A percentile compares a stretch with the other conserved stretches of the same genome.
Evolutionary conservation across 2,113 vertebrate genomes (phyloP).

Genomic region (Crotalus tigris): DNA sequence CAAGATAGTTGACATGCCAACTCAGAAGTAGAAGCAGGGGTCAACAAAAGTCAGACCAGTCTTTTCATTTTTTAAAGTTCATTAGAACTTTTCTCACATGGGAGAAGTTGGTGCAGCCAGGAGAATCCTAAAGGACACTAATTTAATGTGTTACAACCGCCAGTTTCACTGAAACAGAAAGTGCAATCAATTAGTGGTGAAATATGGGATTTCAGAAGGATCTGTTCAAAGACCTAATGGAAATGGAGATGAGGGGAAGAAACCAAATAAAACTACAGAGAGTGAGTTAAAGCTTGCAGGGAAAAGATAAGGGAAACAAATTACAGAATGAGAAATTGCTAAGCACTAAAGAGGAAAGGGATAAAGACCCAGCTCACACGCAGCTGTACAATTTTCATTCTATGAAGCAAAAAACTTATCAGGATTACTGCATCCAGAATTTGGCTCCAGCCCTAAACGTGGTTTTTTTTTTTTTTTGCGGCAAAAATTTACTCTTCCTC

Average conservation of each 20-base stretch:
- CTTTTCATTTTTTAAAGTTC: background rate
- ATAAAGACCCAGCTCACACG: background rate
- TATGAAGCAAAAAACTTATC: conserved; percentile 20
- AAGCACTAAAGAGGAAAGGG: background rate
- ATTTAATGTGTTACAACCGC: conserved; percentile 32
- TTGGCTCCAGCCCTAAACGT: background rate
- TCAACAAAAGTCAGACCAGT: background rate
- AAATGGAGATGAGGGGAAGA: conserved; percentile 30
- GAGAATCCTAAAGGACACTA: conserved; percentile 34
- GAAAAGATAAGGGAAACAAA: conserved; percentile 41
- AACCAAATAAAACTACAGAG: conserved; percentile 17
- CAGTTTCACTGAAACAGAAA: conserved; percentile 34
- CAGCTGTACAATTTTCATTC: background rate
- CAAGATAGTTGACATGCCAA: background rate
- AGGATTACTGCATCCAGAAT: conserved; percentile 6
- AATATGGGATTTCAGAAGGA: conserved; percentile 26
- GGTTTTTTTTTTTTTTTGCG: background rate
- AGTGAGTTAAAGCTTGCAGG: conserved; percentile 25
- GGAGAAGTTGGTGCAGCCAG: background rate
- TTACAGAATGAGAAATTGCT: conserved; percentile 47
- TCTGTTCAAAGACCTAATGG: conserved; percentile 21
- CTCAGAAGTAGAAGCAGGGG: background rate
- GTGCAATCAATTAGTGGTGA: conserved; percentile 37
- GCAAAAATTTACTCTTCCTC: background rate
- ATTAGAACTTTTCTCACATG: background rate